Conservation (phyloP, 1,140 invertebrate species). For the Pachypeltis micranthus region DNA sequence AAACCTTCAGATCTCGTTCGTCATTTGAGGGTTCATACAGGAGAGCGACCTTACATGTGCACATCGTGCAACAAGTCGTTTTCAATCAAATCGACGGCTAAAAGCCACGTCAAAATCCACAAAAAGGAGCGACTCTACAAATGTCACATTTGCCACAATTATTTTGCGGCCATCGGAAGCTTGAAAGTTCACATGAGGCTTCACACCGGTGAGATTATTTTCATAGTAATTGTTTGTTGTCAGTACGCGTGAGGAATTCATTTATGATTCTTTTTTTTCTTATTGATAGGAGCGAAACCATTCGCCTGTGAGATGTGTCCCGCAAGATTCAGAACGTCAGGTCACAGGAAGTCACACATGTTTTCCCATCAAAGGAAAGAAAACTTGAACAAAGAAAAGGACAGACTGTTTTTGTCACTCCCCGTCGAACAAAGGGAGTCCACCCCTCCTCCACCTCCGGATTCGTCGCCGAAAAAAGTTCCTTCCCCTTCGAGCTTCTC, state of each 20-base stretch:
- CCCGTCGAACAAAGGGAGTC: not conserved
- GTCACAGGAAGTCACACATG: conserved; percentile 52
- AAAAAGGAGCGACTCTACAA: conserved; percentile 38
- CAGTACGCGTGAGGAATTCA: not conserved
- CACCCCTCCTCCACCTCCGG: not conserved
- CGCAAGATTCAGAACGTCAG: conserved; percentile 51
- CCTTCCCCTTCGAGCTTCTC: too few relatives aligned
- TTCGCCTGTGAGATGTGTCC: conserved; percentile 54
- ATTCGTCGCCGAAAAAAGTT: not conserved
- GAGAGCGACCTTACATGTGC: conserved; percentile 54
- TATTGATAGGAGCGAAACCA: conserved; percentile 46
- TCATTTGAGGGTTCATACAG: conserved; percentile 49
- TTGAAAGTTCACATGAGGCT: conserved; percentile 60
- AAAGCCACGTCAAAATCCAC: conserved; percentile 48
- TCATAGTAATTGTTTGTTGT: conserved; percentile 3
- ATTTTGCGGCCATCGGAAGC: conserved; percentile 48
- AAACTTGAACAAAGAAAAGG: not conserved
- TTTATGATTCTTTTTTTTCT: not conserved
- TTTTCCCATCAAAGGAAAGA: conserved; percentile 41
- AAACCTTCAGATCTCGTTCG: conserved; percentile 42
- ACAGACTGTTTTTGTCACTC: not conserved
- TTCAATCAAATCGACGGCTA: conserved; percentile 51
- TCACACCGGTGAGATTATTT: conserved; percentile 41
- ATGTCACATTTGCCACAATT: conserved; percentile 46
- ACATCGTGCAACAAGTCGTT: conserved; percentile 51